Percentiles rank a stretch among this genome's conserved stretches.
phyloP scores from a whole-genome alignment of 2,888 invertebrate species.

The Gymnosoma rotundatum region DNA sequence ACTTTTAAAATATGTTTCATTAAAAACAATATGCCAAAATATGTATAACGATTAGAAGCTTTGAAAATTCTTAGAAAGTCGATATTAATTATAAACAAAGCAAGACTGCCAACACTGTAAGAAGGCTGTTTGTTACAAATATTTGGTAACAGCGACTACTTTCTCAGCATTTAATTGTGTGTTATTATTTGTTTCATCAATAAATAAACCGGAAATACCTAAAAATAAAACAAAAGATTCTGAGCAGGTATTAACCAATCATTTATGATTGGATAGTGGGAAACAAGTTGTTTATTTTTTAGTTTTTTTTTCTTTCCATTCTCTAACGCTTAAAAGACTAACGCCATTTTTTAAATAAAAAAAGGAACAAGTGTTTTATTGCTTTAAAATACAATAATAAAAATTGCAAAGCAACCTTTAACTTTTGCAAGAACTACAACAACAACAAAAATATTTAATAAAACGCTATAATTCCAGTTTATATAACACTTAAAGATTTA shows the following conservation, averaged over 20 bases:
- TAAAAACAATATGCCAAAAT: no score
- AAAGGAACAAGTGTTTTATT: not conserved
- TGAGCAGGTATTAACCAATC: constrained; percentile 29
- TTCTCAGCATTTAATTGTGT: constrained; percentile 39
- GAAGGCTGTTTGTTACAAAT: not conserved
- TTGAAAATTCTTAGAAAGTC: constrained; percentile 23
- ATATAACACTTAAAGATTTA: no score
- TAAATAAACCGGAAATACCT: constrained; percentile 57
- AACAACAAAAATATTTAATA: no score
- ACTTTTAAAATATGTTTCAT: no score
- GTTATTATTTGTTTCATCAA: constrained; percentile 6
- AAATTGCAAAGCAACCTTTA: no score
- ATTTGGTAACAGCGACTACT: constrained; percentile 3
- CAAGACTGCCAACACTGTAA: not conserved
- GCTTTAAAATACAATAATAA: no score
- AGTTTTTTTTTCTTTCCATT: not conserved
- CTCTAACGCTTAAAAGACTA: constrained; percentile 3
- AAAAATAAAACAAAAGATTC: constrained; percentile 23
- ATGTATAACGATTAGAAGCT: no score
- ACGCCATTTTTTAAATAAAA: constrained; percentile 21
- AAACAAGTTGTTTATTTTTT: constrained; percentile 12
- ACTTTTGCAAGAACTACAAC: no score
- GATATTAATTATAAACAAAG: constrained; percentile 25
- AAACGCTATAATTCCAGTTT: no score
- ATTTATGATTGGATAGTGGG: constrained; percentile 42